Evolutionary conservation across 1,140 invertebrate species (phyloP).

Genomic region (Colletes latitarsis): DNA sequence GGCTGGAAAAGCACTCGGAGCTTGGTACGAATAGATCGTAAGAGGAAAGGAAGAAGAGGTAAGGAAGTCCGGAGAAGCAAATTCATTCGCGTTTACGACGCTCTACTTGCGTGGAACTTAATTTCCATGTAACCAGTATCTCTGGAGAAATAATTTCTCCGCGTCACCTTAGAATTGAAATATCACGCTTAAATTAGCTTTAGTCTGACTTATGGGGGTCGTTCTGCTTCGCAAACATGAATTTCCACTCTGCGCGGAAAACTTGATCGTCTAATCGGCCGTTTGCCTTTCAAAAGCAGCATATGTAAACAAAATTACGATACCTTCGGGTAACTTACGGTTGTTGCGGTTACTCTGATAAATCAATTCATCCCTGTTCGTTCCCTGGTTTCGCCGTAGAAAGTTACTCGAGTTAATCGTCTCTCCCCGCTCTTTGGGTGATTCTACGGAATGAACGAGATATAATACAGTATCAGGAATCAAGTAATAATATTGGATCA

Average conservation of each 20-base stretch:
- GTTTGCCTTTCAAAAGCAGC: neutral
- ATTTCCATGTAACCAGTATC: slow-evolving; percentile 45
- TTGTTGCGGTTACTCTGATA: too few relatives aligned
- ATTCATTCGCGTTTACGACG: slow-evolving; percentile 29
- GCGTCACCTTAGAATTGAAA: neutral
- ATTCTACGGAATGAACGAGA: too few relatives aligned
- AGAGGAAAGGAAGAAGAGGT: neutral
- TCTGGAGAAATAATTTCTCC: slow-evolving; percentile 27
- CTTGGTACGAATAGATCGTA: neutral
- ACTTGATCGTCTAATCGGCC: neutral
- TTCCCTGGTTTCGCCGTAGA: too few relatives aligned
- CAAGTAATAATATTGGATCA: too few relatives aligned
- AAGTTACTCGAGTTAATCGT: too few relatives aligned
- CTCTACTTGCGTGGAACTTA: slow-evolving; percentile 26
- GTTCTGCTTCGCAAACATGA: neutral
- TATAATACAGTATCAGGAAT: too few relatives aligned
- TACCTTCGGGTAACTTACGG: neutral
- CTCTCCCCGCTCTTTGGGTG: too few relatives aligned
- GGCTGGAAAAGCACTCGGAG: too few relatives aligned
- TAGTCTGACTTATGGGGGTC: slow-evolving; percentile 17
- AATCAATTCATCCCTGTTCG: too few relatives aligned
- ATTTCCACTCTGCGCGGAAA: neutral
- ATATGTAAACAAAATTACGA: neutral
- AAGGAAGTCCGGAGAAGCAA: neutral
- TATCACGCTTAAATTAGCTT: slow-evolving; percentile 36